phyloP scores from a whole-genome alignment of 2,888 invertebrate species.

The Apodemia zela region DNA sequence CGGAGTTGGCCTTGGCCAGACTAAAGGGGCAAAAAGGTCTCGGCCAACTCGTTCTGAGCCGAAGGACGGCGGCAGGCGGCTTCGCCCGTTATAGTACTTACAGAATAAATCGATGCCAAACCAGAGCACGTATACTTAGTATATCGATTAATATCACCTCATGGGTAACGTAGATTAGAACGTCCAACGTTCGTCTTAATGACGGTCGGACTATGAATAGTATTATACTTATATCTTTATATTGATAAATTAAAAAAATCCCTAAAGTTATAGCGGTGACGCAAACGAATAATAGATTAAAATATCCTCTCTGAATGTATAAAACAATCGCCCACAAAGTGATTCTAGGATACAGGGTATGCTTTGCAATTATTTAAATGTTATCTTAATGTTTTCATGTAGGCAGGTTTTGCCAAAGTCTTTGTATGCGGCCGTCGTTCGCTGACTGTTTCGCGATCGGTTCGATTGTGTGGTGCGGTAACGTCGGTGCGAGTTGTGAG shows the following conservation, averaged over 20 bases:
- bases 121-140: constrained; percentile 72
- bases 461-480: constrained; percentile 10
- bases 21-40: constrained; percentile 3
- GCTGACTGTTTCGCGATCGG: constrained; percentile 30
- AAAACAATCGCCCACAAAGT: constrained; percentile 83
- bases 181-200: constrained; percentile 39
- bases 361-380: constrained; percentile 94
- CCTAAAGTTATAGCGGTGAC: constrained; percentile 68
- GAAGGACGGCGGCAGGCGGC: constrained; percentile 35
- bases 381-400: constrained; percentile 80
- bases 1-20: constrained; percentile 8
- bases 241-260: constrained; percentile 67
- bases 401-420: constrained; percentile 64
- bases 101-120: constrained; percentile 74
- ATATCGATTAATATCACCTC: constrained; percentile 69
- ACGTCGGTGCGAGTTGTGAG: constrained; percentile 20
- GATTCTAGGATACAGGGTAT: constrained; percentile 96
- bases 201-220: constrained; percentile 49
- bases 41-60: constrained; percentile 7
- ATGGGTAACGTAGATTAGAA: constrained; percentile 64
- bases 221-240: constrained; percentile 64
- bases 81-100: constrained; percentile 44
- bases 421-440: constrained; percentile 46
- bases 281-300: constrained; percentile 69
- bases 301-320: constrained; percentile 74